Percentiles rank a stretch among this genome's conserved stretches.
phyloP scores from a whole-genome alignment of 2,888 invertebrate species.

The Cheilosia soror region DNA sequence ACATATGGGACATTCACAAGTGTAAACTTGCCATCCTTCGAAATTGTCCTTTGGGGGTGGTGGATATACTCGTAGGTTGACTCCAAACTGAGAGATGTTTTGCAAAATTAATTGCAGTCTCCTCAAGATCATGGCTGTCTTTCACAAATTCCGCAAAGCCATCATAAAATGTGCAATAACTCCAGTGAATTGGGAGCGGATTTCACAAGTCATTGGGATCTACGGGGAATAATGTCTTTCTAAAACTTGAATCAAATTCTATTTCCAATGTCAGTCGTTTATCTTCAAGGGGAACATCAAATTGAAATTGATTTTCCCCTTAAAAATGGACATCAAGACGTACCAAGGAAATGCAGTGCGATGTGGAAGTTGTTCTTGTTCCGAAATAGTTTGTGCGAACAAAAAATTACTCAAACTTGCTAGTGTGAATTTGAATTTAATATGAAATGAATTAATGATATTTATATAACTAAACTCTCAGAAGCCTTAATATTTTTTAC shows the following conservation, averaged over 20 bases:
- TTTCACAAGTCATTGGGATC: conserved; percentile 16
- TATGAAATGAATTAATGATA: too few relatives aligned
- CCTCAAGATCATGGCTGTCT: not conserved
- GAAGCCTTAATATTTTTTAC: too few relatives aligned
- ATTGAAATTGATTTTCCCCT: not conserved
- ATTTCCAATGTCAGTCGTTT: conserved; percentile 3
- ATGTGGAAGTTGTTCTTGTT: not conserved
- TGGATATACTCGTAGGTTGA: not conserved
- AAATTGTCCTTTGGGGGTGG: conserved; percentile 27
- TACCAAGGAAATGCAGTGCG: not conserved
- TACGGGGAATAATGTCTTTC: not conserved
- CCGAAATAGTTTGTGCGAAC: not conserved
- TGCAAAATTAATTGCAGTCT: conserved; percentile 43
- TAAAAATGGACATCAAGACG: not conserved
- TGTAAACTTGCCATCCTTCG: conserved; percentile 21
- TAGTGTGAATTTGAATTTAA: too few relatives aligned
- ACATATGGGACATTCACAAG: conserved; percentile 39
- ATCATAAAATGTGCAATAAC: conserved; percentile 12
- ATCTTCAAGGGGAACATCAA: conserved; percentile 8
- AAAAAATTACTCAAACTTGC: not conserved
- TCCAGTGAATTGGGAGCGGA: conserved; percentile 15
- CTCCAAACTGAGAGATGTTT: not conserved
- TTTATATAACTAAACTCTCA: too few relatives aligned
- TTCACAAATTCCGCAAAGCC: not conserved
- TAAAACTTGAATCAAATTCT: not conserved